These are phyloP conservation scores for Tetrapedia diversipes DNA, from an alignment of 2,888 invertebrate genomes.

Conservation along the genomic window DNA sequence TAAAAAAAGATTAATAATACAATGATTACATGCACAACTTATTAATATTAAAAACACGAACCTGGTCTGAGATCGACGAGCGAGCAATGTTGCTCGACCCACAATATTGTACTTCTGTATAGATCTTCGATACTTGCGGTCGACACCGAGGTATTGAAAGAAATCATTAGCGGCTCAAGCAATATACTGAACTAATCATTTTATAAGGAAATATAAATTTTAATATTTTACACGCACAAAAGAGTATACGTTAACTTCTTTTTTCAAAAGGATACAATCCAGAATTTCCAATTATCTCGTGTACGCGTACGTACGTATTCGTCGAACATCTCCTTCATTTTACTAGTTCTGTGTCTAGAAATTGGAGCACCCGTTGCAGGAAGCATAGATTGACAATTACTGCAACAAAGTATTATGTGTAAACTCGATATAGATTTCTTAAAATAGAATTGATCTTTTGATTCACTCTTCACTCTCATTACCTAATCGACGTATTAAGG, in stretches of 20 bases:
- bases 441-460: background rate
- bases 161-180: constrained; percentile 93
- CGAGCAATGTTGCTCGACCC: constrained; percentile 98
- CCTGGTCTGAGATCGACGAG: constrained; percentile 96
- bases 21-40: background rate
- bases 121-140: constrained; percentile 95
- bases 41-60: constrained; percentile 80
- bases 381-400: constrained; percentile 96
- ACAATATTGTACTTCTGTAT: constrained; percentile 94
- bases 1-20: background rate
- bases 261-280: constrained; percentile 93
- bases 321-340: constrained; percentile 96
- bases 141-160: constrained; percentile 96
- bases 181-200: constrained; percentile 93
- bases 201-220: constrained; percentile 64
- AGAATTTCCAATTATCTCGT: constrained; percentile 97
- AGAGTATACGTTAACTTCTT: background rate
- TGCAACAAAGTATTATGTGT: constrained; percentile 80
- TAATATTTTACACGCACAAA: background rate
- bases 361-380: constrained; percentile 98
- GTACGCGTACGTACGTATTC: constrained; percentile 94
- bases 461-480: constrained; percentile 2
- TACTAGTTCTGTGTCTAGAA: constrained; percentile 93
- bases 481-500: constrained; percentile 96
- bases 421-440: background rate